Base-by-base conservation (phyloP, 2,888 invertebrate species). In the Tetanocera ferruginea region DNA sequence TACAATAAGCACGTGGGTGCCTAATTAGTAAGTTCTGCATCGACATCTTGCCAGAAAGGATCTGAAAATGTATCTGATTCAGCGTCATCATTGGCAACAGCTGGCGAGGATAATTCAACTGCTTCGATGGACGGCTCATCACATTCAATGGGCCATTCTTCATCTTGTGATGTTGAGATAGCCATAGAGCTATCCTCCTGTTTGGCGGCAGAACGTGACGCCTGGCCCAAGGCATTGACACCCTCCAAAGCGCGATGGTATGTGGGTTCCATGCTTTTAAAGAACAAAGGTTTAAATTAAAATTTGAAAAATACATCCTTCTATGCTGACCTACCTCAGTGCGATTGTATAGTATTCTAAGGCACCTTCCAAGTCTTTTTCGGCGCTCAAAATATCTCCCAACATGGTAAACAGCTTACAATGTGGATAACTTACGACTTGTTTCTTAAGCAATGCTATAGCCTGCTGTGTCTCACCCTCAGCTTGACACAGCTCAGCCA, bases 401-500 rank as follows among this genome's bases (percentile, higher is more conserved):
- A 90, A 81, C 84, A 88, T 85, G 2, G 86, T 85, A 73, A 87
- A 88, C 0, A 89, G 82, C 72, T 87, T 87, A 51, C 86, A 85
- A 79, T 89, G 87, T 0, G 89, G 89, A 80, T 84, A 85, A 23
- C 80, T 83, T 0, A 83, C 78, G 0, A 94, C 92, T 84, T 94
- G 94, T 82, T 93, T 93, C 82, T 93, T 91, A 19, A 96, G 88
- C 84, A 96, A 86, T 57, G 92, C 91, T 34, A 94, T 93, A 0
- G 95, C 95, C 79, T 93, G 92, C 80, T 93, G 93, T 78, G 92
- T 91, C 52, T 92, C 91, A 81, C 93, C 92, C 83, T 94, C 93
- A 83, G 92, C 92, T 83, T 93, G 93, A 67, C 93, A 92, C 78
- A 95, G 92, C 84, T 95, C 94, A 5, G 93, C 94, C 84, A 96